Base-by-base conservation (phyloP, 2,888 invertebrate species). In the Tuta absoluta region DNA sequence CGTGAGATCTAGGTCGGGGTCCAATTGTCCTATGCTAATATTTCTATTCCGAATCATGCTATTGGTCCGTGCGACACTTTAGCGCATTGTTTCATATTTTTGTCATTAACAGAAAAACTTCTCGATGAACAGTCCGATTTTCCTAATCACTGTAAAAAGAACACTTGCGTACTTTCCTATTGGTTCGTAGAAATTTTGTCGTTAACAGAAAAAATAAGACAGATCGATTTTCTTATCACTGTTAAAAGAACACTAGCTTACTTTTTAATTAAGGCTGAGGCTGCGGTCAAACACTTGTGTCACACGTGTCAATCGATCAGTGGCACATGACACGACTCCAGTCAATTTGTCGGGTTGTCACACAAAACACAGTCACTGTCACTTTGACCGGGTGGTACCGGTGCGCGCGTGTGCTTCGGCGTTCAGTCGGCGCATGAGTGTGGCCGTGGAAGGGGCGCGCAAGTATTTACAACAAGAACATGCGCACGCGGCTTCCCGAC, bases 351-450 rank as follows among this genome's bases (percentile, higher is more conserved):
- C 71, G 75, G 72, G 68, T 68, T 71, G 67, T 68, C 73, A 73
- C 51, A 23, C 51, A 53, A 23, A 23, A 21, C 51, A 51, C 80
- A 71, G 77, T 83, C 89, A 89, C 87, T 84, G 74, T 73, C 80
- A 77, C 76, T 76, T 79, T 86, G 89, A 89, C 89, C 84, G 85
- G 86, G 3, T n/a, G 56, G n/a, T 19, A 11, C 19, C 12, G 28
- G 61, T 17, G 28, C 59, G 59, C 59, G 38, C 90, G 91, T 91
- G 91, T 90, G 89, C 73, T 85, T 87, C 67, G 85, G 79, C 79
- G 82, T 84, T 86, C 88, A 84, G 74, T 83, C 89, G 81, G 90
- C 86, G 91, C 91, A 89, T 91, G 89, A 91, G 91, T 91, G 91
- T 79, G 85, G 75, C 79, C 81, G 87, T 91, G 90, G 91, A 85